Evolutionary conservation across 1,140 invertebrate genomes (phyloP).

Genomic region (Lamellibrachia luymesi): DNA sequence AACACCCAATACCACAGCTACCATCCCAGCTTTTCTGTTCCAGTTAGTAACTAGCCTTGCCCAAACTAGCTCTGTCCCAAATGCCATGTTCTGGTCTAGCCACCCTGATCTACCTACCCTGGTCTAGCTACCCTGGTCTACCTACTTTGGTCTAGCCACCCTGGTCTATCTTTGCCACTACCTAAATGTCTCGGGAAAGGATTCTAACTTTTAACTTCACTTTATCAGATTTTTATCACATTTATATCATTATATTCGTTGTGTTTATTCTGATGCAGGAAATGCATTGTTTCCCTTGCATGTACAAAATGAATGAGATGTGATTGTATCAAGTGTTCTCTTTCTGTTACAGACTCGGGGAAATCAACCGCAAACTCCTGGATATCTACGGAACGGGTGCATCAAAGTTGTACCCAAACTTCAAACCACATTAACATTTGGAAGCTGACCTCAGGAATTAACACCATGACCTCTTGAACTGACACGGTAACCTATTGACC

Average conservation of each 20-base stretch:
- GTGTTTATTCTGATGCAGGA: not conserved
- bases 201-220: too few species aligned
- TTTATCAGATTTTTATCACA: too few species aligned
- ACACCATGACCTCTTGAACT: not conserved
- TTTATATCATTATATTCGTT: too few species aligned
- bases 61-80: too few species aligned
- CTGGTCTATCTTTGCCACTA: too few species aligned
- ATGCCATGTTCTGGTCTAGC: not conserved
- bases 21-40: too few species aligned
- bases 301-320: not conserved
- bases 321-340: not conserved
- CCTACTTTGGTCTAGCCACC: too few species aligned
- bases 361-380: slow-evolving; percentile 47
- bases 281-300: not conserved
- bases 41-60: too few species aligned
- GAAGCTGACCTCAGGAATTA: too few species aligned
- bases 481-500: not conserved
- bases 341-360: slow-evolving; percentile 41
- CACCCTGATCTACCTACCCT: not conserved
- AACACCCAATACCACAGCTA: too few species aligned
- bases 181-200: too few species aligned
- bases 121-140: too few species aligned
- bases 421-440: slow-evolving; percentile 48
- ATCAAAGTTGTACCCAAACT: slow-evolving; percentile 46
- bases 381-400: slow-evolving; percentile 44